A percentile compares a stretch with the other conserved stretches of the same genome.
Conservation (phyloP, 2,113 vertebrate species). For the Columba janthina region DNA sequence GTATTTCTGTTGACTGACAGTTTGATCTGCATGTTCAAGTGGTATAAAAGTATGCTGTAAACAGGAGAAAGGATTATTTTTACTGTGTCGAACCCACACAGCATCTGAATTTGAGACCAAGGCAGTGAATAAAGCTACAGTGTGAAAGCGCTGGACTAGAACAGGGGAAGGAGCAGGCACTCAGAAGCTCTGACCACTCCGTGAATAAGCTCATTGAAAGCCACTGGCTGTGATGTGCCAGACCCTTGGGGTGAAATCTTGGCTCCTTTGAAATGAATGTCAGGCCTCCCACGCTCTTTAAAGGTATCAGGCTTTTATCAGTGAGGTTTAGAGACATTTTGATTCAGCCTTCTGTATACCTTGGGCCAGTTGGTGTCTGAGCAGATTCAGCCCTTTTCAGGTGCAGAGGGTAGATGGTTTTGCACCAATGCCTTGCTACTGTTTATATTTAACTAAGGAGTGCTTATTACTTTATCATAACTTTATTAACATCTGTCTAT, state of each 20-base stretch:
- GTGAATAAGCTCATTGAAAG: not conserved
- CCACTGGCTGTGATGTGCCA: not conserved
- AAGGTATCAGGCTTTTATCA: not conserved
- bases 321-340: not conserved
- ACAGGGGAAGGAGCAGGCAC: not conserved
- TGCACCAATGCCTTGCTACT: not conserved
- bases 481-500: not conserved
- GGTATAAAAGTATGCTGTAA: not conserved
- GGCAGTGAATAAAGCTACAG: slow-evolving; percentile 1
- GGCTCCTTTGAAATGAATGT: not conserved
- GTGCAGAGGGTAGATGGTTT: not conserved
- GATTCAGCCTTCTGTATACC: not conserved
- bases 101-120: slow-evolving; percentile 3
- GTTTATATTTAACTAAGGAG: not conserved
- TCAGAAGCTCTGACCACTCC: not conserved
- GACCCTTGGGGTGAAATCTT: slow-evolving; percentile 19
- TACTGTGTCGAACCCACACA: not conserved
- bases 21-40: not conserved
- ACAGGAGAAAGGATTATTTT: not conserved
- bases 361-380: not conserved
- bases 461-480: not conserved
- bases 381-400: not conserved
- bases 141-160: not conserved
- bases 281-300: not conserved
- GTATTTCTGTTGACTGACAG: not conserved